A percentile compares a stretch with the other conserved stretches of the same genome.
Evolutionary conservation across 2,888 invertebrate genomes (phyloP).

Genomic region (Druceiella hillmani): DNA sequence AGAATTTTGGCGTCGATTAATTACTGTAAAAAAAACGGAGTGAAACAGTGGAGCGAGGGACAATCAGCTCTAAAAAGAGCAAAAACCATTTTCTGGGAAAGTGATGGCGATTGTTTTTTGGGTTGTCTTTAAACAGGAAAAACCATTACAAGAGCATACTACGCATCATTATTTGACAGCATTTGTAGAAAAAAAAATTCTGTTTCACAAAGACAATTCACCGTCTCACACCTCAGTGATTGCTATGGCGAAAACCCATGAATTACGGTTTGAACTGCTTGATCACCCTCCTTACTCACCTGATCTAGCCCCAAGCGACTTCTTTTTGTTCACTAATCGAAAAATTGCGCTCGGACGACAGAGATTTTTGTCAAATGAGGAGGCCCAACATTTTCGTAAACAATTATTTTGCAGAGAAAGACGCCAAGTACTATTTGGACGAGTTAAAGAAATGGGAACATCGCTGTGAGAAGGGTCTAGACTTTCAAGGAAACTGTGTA

Average conservation of each 20-base stretch:
- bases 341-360: slow-evolving; percentile 17
- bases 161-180: too few species aligned
- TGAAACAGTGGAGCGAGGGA: slow-evolving; percentile 9
- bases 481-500: too few species aligned
- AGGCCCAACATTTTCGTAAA: too few species aligned
- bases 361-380: too few species aligned
- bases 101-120: not conserved
- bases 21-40: slow-evolving; percentile 15
- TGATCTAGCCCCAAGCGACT: slow-evolving; percentile 18
- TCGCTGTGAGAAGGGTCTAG: too few species aligned
- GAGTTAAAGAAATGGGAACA: too few species aligned
- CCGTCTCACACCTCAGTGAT: slow-evolving; percentile 17
- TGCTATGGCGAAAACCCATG: slow-evolving; percentile 18
- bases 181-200: slow-evolving; percentile 11
- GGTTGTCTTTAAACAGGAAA: too few species aligned
- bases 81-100: not conserved
- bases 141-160: too few species aligned
- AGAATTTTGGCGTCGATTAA: too few species aligned
- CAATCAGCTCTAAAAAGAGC: too few species aligned
- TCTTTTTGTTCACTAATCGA: slow-evolving; percentile 17
- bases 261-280: slow-evolving; percentile 18
- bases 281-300: slow-evolving; percentile 17
- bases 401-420: too few species aligned
- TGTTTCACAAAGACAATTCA: slow-evolving; percentile 16
- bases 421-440: too few species aligned